Evolutionary conservation across 2,888 invertebrate species (phyloP).

Genomic region (Nephrotoma guestfalica): DNA sequence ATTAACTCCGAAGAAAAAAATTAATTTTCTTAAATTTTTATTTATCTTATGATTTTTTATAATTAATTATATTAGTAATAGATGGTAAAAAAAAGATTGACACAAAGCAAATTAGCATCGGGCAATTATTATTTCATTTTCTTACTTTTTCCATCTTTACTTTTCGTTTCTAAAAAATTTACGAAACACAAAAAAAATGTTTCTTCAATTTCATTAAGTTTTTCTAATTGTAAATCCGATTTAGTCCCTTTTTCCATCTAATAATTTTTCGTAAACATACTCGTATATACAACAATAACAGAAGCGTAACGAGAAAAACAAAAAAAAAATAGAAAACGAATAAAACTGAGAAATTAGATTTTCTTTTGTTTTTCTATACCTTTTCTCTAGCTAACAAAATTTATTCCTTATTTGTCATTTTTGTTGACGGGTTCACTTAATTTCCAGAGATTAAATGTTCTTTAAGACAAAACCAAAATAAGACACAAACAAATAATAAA

Average conservation of each 20-base stretch:
- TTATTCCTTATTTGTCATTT: slow-evolving; percentile 3
- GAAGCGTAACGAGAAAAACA: not conserved
- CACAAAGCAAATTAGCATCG: not conserved
- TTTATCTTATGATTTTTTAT: not conserved
- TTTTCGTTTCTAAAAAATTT: not conserved
- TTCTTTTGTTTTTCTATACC: not conserved
- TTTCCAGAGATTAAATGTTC: not conserved
- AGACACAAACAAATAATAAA: not conserved
- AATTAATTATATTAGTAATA: not conserved
- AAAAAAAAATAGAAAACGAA: not conserved
- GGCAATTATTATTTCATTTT: not conserved
- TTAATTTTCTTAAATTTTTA: not conserved
- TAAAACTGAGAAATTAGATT: not conserved
- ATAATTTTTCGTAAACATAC: not conserved
- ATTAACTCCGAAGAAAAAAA: not conserved
- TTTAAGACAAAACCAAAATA: not conserved
- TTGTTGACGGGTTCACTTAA: not conserved
- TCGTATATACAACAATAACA: not conserved
- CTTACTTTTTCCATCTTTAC: not conserved
- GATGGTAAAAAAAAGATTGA: not conserved
- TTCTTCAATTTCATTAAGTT: not conserved
- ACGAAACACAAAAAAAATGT: not conserved
- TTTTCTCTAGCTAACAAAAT: not conserved
- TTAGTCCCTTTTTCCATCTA: not conserved
- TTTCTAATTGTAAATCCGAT: not conserved